Base-by-base conservation (phyloP, 2,888 invertebrate genomes). In the Oxystoma pomonae region DNA sequence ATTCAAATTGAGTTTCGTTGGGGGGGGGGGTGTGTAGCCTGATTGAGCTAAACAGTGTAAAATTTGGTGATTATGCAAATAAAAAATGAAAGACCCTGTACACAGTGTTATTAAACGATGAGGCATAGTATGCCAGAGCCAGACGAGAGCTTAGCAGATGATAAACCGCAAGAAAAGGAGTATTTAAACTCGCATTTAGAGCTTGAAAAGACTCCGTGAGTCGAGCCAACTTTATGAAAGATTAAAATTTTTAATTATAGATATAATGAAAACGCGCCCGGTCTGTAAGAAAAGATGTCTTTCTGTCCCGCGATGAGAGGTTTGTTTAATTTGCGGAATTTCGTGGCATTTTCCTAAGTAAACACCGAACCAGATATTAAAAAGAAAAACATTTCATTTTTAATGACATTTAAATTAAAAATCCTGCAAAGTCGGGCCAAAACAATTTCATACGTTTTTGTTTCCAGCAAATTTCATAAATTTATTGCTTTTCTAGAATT, bases 231-330 rank as follows among this genome's bases (percentile, higher is more conserved):
- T 61, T 69, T 64, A 65, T 69, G 64, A 70, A 70, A 66, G 68
- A 70, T 68, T 67, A 67, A 71, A 69, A 68, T 65, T 70, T 70
- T 70, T 71, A 70, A 71, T 70, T 70, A 69, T 62, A 64, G 35
- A 55, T 35, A 35, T 35, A 35, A 35, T 35, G 35, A 35, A 35
- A 35, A 35, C 35, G 56, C 58, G 35, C 35, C 35, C 35, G 35
- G 5, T 12, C 35, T 12, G 35, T 12, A 35, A 35, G 35, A 35
- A 35, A 35, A 35, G 35, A 35, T 35, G 35, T 35, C 35, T 35
- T 35, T 35, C 35, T 7, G 35, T 3, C 35, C 5, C 35, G 35
- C 35, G 12, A 35, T 35, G 35, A 35, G 35, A 35, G 35, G 35
- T 35, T 35, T 35, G 35, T 35, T 35, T 35, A 35, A 35, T 35